Conservation (phyloP, 2,888 invertebrate species). For the Spilarctia lutea region DNA sequence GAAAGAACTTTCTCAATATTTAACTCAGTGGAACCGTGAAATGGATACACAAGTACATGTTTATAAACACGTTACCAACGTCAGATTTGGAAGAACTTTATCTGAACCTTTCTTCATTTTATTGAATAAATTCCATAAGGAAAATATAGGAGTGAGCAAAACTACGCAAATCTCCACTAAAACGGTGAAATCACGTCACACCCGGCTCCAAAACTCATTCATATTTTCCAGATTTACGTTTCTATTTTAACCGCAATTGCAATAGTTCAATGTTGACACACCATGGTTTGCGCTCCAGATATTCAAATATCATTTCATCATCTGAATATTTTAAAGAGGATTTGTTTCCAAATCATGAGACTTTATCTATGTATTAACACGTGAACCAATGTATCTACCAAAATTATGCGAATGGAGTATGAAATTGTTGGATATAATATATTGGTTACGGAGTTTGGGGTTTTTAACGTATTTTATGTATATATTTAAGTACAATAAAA, state of each 20-base stretch:
- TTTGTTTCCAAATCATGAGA: constrained; percentile 30
- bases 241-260: background rate
- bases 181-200: constrained; percentile 1
- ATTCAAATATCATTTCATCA: constrained; percentile 37
- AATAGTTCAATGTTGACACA: constrained; percentile 29
- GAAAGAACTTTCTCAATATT: background rate
- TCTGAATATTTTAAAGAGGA: constrained; percentile 26
- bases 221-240: background rate
- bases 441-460: too few species aligned
- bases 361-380: too few species aligned
- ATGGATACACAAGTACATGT: background rate
- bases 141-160: background rate
- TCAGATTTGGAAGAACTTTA: background rate
- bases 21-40: background rate
- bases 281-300: constrained; percentile 21
- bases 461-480: too few species aligned
- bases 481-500: too few species aligned
- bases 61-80: background rate
- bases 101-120: constrained; percentile 3
- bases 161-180: background rate
- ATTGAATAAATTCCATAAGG: constrained; percentile 8
- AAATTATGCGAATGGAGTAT: too few species aligned
- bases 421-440: too few species aligned
- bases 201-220: background rate
- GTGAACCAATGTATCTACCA: too few species aligned